Conservation (phyloP, 2,113 vertebrate species). For the Isichthys henryi region DNA sequence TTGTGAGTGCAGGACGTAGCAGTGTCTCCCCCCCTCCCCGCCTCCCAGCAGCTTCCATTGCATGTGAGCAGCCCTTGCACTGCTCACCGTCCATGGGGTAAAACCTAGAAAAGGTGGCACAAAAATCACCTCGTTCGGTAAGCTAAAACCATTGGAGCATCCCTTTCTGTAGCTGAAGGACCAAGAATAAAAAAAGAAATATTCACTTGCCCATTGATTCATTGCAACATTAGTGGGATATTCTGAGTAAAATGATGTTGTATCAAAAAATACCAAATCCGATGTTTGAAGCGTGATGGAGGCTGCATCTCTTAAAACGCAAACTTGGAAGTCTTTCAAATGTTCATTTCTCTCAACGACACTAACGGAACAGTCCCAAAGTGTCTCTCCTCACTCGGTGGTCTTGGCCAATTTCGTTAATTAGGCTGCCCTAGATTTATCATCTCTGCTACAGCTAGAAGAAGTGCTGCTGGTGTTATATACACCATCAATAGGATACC, state of each 20-base stretch:
- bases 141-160: no score
- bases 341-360: not conserved
- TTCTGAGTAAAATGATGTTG: not conserved
- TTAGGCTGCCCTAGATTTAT: slow-evolving; percentile 35
- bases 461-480: not conserved
- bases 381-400: not conserved
- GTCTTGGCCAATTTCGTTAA: slow-evolving; percentile 42
- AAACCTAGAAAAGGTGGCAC: no score
- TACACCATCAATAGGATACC: not conserved
- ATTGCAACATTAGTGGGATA: not conserved
- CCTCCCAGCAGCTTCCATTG: no score
- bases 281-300: not conserved
- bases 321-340: not conserved
- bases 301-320: not conserved
- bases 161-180: no score
- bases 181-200: no score
- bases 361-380: not conserved
- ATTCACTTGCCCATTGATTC: no score
- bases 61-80: no score
- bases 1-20: no score
- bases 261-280: not conserved
- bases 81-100: no score
- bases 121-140: no score
- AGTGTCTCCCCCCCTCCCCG: no score
- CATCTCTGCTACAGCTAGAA: not conserved